Base-by-base conservation (phyloP, 2,797 vertebrate genomes). In the Platyrinchus mystaceus region DNA sequence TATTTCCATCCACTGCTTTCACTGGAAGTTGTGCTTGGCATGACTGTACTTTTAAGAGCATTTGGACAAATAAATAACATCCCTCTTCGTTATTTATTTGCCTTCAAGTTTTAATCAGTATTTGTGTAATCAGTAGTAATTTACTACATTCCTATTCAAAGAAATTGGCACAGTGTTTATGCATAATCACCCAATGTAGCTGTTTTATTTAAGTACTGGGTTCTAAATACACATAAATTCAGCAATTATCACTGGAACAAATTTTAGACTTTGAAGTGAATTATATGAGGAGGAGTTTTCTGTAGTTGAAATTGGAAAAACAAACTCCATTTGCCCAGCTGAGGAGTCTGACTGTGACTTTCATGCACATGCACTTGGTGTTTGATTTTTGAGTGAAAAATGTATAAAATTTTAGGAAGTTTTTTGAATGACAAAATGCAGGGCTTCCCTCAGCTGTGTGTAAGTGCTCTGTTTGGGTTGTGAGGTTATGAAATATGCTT, bases 41-140 rank as follows among this genome's bases (percentile, higher is more conserved):
- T 80, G 69, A 39, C 75, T 83, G 44, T 56, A 62, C 86, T 95
- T 84, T 92, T 94, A 94, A 91, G 90, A 92, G 81, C 87, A 91
- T 95, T 96, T 96, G 66, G 74, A 95, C 92, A 97, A 97, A 97
- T 96, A 97, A 97, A 97, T 90, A 96, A 93, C 87, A 96, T 95
- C 88, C 70, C 69, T 95, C 83, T 94, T 94, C 76, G 3, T 95
- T 97, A 96, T 96, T 97, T 97, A 96, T 97, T 96, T 97, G 82
- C 95, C 52, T 95, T 97, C 86, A 97, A 87, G 92, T 92, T 95
- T 97, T 95, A 96, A 96, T 97, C 95, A 93, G 90, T 96, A 94
- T 97, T 97, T 96, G 83, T 96, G 89, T 97, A 97, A 95, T 97
- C 95, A 91, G 94, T 89, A 94, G 93, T 93, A 96, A 94, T 90